Evolutionary conservation across 2,797 vertebrate genomes (phyloP), one percentile per base, ranked within the genome.

Genomic region (Bucorvus abyssinicus): DNA sequence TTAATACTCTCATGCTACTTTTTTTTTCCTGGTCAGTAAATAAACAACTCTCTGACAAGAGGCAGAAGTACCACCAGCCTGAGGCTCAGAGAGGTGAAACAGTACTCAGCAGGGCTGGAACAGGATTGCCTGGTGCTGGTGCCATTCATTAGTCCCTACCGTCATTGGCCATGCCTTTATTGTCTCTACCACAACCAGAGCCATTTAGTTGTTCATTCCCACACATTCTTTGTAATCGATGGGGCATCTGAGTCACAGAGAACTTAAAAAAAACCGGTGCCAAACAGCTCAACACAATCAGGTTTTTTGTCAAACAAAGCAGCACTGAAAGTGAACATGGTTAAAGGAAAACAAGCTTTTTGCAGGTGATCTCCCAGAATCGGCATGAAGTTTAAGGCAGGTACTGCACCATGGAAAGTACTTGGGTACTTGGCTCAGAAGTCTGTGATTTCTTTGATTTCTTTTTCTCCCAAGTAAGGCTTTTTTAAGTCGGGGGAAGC

Each of bases 31-130:
- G 67, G 47, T 63, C 64, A 82, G 38, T 85, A 89, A 94, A 95
- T 69, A 89, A 92, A 83, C 73, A 95, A 70, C 79, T 79, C n/a
- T 53, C 52, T 75, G 83, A 76, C 75, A 96, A 49, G 23, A 87
- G 52, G 50, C 90, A 47, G 91, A 87, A 84, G 85, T 40, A 88
- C 14, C 63, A 77, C 22, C 22, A 59, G 60, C 75, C 94, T 34
- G 49, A 94, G 91, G 89, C 92, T 53, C 22, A 69, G 44, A 45
- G 52, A 86, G 52, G 42, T 65, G 50, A 64, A 70, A 30, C 26
- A 91, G 52, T 2, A 45, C 50, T 81, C 40, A 77, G 40, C 63
- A 79, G 47, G 60, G 59, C 45, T 71, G 53, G 81, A 96, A 92
- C 86, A 75, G 92, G 82, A 93, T 87, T 70, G 85, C 56, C 82